phyloP scores from a whole-genome alignment of 1,140 invertebrate species.

The Bombus affinis region DNA sequence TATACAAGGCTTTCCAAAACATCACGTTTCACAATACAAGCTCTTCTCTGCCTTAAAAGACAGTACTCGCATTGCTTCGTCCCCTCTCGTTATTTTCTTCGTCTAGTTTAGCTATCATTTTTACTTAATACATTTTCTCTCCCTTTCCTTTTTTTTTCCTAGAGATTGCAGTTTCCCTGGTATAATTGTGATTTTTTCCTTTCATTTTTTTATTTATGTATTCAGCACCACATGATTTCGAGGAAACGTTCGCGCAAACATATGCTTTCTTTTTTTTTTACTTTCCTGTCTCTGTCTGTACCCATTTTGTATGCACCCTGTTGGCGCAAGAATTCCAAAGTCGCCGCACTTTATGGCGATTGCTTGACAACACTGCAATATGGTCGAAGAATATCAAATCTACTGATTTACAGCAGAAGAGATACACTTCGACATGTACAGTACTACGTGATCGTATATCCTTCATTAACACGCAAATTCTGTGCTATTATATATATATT shows the following conservation, averaged over 20 bases:
- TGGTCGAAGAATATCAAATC: slow-evolving; percentile 21
- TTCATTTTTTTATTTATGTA: slow-evolving; percentile 26
- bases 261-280: slow-evolving; percentile 4
- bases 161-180: slow-evolving; percentile 16
- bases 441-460: neutral
- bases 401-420: neutral
- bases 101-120: slow-evolving; percentile 16
- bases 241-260: slow-evolving; percentile 34
- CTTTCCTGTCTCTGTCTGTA: slow-evolving; percentile 11
- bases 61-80: slow-evolving; percentile 14
- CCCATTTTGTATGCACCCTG: neutral
- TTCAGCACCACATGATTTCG: slow-evolving; percentile 51
- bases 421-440: slow-evolving; percentile 8
- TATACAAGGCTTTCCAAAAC: slow-evolving; percentile 79
- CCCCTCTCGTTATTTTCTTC: neutral
- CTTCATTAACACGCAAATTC: slow-evolving; percentile 14
- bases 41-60: slow-evolving; percentile 20
- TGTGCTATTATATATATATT: neutral
- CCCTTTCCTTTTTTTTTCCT: neutral
- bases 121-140: slow-evolving; percentile 24
- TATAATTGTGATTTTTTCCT: neutral
- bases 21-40: slow-evolving; percentile 67
- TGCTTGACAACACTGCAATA: slow-evolving; percentile 3
- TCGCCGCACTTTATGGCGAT: neutral
- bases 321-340: slow-evolving; percentile 17